Percentiles rank a stretch among this genome's conserved stretches.
Evolutionary conservation across 2,113 vertebrate genomes (phyloP).

Genomic region (Stictonetta naevosa): DNA sequence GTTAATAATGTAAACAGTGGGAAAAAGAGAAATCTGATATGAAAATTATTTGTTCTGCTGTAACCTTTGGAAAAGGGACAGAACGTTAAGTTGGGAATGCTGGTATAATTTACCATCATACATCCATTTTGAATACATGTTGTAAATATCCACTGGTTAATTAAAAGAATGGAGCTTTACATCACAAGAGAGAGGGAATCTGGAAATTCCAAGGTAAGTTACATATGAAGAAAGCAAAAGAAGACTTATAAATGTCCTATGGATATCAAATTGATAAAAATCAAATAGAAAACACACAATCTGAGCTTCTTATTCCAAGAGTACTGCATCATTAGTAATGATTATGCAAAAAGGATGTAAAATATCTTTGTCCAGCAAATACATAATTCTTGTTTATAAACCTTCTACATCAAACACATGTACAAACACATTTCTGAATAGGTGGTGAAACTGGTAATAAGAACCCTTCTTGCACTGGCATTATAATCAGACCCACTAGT

Average conservation of each 20-base stretch:
- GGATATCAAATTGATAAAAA: not conserved
- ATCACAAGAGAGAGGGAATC: not conserved
- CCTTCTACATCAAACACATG: not conserved
- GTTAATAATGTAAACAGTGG: not conserved
- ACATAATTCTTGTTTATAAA: not conserved
- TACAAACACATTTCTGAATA: not conserved
- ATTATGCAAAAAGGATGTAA: not conserved
- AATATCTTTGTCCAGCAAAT: not conserved
- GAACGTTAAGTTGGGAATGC: not conserved
- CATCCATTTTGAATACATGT: not conserved
- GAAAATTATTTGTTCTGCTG: not conserved
- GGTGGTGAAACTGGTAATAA: not conserved
- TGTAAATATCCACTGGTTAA: not conserved
- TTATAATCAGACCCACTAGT: not conserved
- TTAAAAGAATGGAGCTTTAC: not conserved
- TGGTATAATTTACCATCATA: not conserved
- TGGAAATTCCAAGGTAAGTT: not conserved
- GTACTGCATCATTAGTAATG: not conserved
- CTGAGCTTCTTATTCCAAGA: not conserved
- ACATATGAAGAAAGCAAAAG: not conserved
- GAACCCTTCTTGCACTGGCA: not conserved
- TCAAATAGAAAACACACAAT: not conserved
- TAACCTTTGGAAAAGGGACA: not conserved
- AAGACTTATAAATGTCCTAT: not conserved
- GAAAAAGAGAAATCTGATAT: slow-evolving; percentile 19